Conservation (phyloP, 2,888 invertebrate species). For the Augiades crinisus region DNA sequence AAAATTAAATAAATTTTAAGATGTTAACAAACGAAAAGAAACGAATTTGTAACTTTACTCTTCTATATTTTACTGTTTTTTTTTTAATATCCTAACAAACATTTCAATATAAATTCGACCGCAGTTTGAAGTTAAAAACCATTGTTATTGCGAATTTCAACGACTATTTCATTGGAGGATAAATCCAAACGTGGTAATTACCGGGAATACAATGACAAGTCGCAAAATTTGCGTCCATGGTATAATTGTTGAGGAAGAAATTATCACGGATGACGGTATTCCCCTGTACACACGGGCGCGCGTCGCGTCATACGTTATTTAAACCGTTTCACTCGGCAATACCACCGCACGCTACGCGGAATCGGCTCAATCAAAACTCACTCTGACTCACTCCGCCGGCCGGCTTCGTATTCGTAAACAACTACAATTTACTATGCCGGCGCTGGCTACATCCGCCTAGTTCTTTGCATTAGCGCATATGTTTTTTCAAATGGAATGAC, state of each 20-base stretch:
- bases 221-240: neutral
- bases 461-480: neutral
- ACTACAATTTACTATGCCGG: constrained; percentile 42
- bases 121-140: too few relatives aligned
- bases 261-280: constrained; percentile 61
- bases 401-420: constrained; percentile 45
- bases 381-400: constrained; percentile 51
- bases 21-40: too few relatives aligned
- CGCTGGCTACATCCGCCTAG: constrained; percentile 16
- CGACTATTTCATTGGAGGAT: neutral
- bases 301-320: constrained; percentile 47
- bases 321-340: constrained; percentile 44
- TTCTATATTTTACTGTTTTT: too few relatives aligned
- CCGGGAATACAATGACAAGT: neutral
- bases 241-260: constrained; percentile 36
- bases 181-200: neutral
- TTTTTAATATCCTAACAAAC: too few relatives aligned
- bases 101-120: too few relatives aligned
- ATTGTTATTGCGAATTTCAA: too few relatives aligned
- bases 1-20: too few relatives aligned
- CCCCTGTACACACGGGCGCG: constrained; percentile 43
- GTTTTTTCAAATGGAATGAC: too few relatives aligned
- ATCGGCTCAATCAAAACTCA: constrained; percentile 49
- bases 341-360: constrained; percentile 46
- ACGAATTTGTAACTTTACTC: too few relatives aligned